Conservation (phyloP, 2,797 vertebrate species). For the Lerista edwardsae region DNA sequence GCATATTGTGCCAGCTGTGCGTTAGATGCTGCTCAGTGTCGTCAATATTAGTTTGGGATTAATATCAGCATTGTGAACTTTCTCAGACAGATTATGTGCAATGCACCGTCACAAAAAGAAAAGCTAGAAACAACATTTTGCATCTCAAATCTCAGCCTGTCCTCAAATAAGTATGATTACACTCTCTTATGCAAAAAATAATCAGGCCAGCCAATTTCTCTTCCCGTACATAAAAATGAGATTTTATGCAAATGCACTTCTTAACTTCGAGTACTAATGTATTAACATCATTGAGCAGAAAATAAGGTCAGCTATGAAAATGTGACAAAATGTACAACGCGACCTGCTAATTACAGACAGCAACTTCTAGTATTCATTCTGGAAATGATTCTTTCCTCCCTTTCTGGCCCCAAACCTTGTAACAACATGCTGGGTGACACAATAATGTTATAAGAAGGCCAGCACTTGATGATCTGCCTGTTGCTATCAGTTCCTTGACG, state of each 20-base stretch:
- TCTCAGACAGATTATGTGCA: neutral
- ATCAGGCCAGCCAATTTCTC: neutral
- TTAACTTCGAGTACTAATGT: constrained; percentile 17
- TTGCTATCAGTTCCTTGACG: neutral
- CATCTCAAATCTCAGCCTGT: neutral
- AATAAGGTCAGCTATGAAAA: neutral
- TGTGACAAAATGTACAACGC: neutral
- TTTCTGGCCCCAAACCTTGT: neutral
- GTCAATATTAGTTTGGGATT: neutral
- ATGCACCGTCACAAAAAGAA: neutral
- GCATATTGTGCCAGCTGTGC: neutral
- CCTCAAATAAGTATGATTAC: neutral
- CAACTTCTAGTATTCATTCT: constrained; percentile 12
- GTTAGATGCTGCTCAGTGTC: neutral
- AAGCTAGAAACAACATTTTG: neutral
- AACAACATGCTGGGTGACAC: neutral
- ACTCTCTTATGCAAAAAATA: constrained; percentile 33
- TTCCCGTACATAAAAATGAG: neutral
- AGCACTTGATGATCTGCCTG: neutral
- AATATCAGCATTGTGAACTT: neutral
- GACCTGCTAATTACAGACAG: neutral
- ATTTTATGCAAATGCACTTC: constrained; percentile 17
- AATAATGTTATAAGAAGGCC: neutral
- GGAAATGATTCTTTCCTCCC: neutral
- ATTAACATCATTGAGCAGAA: constrained; percentile 17